Conservation (phyloP, 92 coral and sea anemone genomes). For the Meandrina meandrites region DNA sequence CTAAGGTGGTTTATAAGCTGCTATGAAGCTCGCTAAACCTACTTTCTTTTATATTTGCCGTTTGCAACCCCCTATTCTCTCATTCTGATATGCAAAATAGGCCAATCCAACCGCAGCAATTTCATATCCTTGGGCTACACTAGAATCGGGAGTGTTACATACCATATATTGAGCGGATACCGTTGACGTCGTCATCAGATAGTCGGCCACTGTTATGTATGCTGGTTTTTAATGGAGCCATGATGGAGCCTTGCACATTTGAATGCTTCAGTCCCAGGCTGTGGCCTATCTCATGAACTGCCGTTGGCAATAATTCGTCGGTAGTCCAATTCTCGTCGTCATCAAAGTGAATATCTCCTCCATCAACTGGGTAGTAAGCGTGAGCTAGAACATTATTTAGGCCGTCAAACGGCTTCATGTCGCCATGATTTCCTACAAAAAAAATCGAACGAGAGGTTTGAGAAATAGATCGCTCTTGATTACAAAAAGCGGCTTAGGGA, state of each 20-base stretch:
- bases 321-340: constrained; percentile 74
- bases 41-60: no score
- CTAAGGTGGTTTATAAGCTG: no score
- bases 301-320: constrained; percentile 46
- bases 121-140: no score
- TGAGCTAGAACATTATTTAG: constrained; percentile 63
- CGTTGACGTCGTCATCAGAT: constrained; percentile 64
- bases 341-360: constrained; percentile 89
- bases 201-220: constrained; percentile 10
- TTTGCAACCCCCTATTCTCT: no score
- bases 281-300: constrained; percentile 88
- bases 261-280: constrained; percentile 79
- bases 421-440: constrained; percentile 57
- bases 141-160: background rate
- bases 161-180: constrained; percentile 65
- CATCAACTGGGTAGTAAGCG: constrained; percentile 59
- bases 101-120: no score
- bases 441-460: background rate
- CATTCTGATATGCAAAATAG: no score
- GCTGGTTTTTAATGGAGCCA: constrained; percentile 43
- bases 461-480: background rate
- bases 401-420: constrained; percentile 66
- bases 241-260: constrained; percentile 44
- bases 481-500: no score
- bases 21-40: no score